These are phyloP conservation scores for Anastrepha obliqua DNA, from an alignment of 1,140 invertebrate genomes.

Conservation along the genomic window DNA sequence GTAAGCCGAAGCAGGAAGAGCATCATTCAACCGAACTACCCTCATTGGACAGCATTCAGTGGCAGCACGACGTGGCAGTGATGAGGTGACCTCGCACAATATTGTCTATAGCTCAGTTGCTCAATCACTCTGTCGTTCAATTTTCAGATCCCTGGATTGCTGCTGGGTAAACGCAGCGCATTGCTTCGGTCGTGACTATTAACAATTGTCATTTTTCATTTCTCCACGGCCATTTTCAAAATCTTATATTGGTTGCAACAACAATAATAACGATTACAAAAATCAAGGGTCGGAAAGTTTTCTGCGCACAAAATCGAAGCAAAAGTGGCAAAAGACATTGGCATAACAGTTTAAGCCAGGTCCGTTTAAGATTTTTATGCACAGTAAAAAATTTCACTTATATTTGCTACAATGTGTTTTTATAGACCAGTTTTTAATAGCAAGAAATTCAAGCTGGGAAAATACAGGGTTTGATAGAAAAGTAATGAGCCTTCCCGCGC, in stretches of 20 bases:
- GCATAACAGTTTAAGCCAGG: not conserved
- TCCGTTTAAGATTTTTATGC: not conserved
- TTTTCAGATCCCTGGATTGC: constrained; percentile 3
- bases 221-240: constrained; percentile 5
- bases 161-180: constrained; percentile 31
- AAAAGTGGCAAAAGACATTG: constrained; percentile 30
- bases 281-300: constrained; percentile 22
- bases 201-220: constrained; percentile 50
- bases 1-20: not conserved
- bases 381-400: not conserved
- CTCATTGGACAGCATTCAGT: not conserved
- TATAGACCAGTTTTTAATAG: too few relatives aligned
- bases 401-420: too few relatives aligned
- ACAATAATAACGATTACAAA: constrained; percentile 22
- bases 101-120: not conserved
- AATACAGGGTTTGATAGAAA: too few relatives aligned
- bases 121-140: constrained; percentile 6
- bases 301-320: constrained; percentile 1
- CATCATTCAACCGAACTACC: not conserved
- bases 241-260: constrained; percentile 30
- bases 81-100: constrained; percentile 51
- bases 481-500: too few relatives aligned
- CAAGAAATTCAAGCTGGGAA: too few relatives aligned
- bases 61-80: not conserved
- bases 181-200: constrained; percentile 47